Evolutionary conservation across 2,888 invertebrate species (phyloP).

Genomic region (Chaetogeoica ovagalla): DNA sequence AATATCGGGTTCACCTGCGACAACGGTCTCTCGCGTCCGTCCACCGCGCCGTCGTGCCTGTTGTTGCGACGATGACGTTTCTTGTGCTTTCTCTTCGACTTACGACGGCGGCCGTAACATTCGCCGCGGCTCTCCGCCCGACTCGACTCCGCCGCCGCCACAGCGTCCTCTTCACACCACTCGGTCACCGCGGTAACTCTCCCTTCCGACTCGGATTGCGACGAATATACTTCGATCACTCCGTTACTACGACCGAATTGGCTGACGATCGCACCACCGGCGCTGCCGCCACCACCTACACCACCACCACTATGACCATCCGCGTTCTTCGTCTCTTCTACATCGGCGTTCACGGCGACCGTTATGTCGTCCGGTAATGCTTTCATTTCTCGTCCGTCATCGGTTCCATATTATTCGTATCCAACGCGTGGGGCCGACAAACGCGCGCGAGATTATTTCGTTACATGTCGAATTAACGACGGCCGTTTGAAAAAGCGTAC

Average conservation of each 20-base stretch:
- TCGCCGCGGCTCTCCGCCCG: too few relatives aligned
- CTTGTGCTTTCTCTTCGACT: constrained; percentile 59
- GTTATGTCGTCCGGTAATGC: constrained; percentile 58
- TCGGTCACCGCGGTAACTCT: background rate
- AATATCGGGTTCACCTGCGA: constrained; percentile 76
- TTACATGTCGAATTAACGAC: too few relatives aligned
- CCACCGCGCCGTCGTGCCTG: constrained; percentile 8
- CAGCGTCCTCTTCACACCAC: background rate
- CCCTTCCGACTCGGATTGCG: background rate
- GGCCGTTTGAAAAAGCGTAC: too few relatives aligned
- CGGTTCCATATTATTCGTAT: constrained; percentile 60
- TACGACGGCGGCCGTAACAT: constrained; percentile 49
- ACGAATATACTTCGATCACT: constrained; percentile 8
- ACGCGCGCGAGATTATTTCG: too few relatives aligned
- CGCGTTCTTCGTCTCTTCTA: constrained; percentile 56
- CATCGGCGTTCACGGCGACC: constrained; percentile 58
- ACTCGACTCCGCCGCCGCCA: too few relatives aligned
- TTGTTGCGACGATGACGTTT: constrained; percentile 59
- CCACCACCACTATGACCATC: too few relatives aligned
- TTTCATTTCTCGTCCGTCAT: constrained; percentile 61
- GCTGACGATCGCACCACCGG: constrained; percentile 56
- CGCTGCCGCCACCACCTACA: constrained; percentile 52
- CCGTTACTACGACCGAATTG: too few relatives aligned
- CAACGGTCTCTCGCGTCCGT: constrained; percentile 56
- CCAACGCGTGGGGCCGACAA: too few relatives aligned